Percentiles rank a stretch among this genome's conserved stretches.
Evolutionary conservation across 2,113 vertebrate genomes (phyloP).

Genomic region (Tachysurus fulvidraco): DNA sequence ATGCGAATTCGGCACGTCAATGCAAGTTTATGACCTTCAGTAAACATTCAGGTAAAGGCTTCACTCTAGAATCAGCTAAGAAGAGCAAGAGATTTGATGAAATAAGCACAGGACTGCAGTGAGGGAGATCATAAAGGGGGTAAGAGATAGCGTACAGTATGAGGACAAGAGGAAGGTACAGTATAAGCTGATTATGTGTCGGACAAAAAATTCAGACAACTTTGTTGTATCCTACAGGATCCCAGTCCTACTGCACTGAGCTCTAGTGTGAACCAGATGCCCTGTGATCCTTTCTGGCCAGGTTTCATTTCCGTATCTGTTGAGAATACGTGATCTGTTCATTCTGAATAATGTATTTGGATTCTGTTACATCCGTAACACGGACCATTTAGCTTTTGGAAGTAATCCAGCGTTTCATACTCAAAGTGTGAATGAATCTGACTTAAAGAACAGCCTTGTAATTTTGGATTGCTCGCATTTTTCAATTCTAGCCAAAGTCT

Average conservation of each 20-base stretch:
- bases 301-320: neutral
- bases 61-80: conserved; percentile 27
- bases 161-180: neutral
- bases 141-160: neutral
- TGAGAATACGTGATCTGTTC: neutral
- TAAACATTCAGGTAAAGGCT: conserved; percentile 48
- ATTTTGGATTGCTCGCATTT: conserved; percentile 9
- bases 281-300: neutral
- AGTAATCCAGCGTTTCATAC: neutral
- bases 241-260: too few species aligned
- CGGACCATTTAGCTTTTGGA: neutral
- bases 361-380: neutral
- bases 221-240: neutral
- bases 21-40: conserved; percentile 57
- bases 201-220: neutral
- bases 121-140: neutral
- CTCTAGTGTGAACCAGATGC: neutral
- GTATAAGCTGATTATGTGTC: neutral
- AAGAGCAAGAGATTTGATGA: neutral
- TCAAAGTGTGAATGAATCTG: neutral
- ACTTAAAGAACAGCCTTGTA: neutral
- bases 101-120: neutral
- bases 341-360: neutral
- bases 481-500: neutral
- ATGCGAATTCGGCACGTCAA: conserved; percentile 49